A percentile compares a stretch with the other conserved stretches of the same genome.
These are phyloP conservation scores for Rhagophthalmus giganteus DNA, from an alignment of 2,888 invertebrate species.

Conservation along the genomic window DNA sequence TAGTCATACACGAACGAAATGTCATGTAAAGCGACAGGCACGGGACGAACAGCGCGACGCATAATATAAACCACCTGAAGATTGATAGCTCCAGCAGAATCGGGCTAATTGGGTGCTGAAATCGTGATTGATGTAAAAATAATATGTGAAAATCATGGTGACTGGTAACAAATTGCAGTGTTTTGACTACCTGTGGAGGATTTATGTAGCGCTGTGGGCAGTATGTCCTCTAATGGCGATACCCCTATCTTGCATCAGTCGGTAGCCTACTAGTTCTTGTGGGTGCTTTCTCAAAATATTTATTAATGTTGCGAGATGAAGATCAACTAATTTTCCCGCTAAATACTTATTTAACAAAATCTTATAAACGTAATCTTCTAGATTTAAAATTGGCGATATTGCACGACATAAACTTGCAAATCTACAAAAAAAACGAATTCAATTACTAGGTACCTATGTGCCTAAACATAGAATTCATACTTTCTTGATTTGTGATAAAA, in stretches of 20 bases:
- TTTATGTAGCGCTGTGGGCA: slow-evolving; percentile 46
- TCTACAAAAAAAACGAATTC: too few species aligned
- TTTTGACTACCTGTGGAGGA: slow-evolving; percentile 49
- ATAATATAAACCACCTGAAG: slow-evolving; percentile 35
- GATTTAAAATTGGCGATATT: too few species aligned
- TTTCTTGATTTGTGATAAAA: too few species aligned
- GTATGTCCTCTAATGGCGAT: slow-evolving; percentile 26
- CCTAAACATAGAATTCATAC: too few species aligned
- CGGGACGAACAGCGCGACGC: slow-evolving; percentile 21
- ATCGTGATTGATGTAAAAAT: slow-evolving; percentile 54
- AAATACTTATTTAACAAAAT: too few species aligned
- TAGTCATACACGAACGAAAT: slow-evolving; percentile 23
- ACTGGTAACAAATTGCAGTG: slow-evolving; percentile 48
- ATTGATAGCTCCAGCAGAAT: slow-evolving; percentile 43
- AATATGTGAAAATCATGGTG: slow-evolving; percentile 55
- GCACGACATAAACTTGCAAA: too few species aligned
- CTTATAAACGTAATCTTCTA: too few species aligned
- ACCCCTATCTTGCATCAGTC: slow-evolving; percentile 24
- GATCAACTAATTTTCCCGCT: too few species aligned
- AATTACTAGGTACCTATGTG: too few species aligned
- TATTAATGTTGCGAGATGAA: too few species aligned
- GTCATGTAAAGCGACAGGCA: slow-evolving; percentile 27
- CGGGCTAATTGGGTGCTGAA: slow-evolving; percentile 53
- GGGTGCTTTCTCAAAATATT: too few species aligned
- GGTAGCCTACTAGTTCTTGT: too few species aligned